Percentiles rank a stretch among this genome's conserved stretches.
Conservation (phyloP, 2,888 invertebrate species). For the Xylota sylvarum region DNA sequence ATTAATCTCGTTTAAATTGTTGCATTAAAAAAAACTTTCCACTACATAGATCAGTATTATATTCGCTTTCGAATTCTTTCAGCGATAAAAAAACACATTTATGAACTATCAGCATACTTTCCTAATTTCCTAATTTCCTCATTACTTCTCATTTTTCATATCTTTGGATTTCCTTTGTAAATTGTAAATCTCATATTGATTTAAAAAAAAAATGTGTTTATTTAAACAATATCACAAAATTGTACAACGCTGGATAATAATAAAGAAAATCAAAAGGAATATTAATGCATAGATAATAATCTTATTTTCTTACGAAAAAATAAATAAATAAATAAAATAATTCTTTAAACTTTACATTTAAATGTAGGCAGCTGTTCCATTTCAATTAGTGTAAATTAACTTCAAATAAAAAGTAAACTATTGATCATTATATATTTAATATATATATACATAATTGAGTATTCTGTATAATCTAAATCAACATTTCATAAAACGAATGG, state of each 20-base stretch:
- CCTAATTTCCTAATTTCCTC: too few relatives aligned
- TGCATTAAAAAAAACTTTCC: too few relatives aligned
- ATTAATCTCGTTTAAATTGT: too few relatives aligned
- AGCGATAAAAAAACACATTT: too few relatives aligned
- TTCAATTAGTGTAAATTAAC: slow-evolving; percentile 9
- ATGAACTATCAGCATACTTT: too few relatives aligned
- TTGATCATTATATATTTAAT: neutral
- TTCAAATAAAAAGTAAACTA: neutral
- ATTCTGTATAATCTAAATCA: neutral
- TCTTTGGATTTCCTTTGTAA: too few relatives aligned
- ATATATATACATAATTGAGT: neutral
- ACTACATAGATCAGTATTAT: too few relatives aligned
- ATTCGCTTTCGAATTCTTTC: too few relatives aligned
- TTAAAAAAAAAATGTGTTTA: too few relatives aligned
- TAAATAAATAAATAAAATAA: slow-evolving; percentile 4
- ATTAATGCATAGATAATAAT: slow-evolving; percentile 22
- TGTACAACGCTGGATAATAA: slow-evolving; percentile 55
- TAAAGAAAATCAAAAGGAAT: slow-evolving; percentile 22
- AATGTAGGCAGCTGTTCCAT: slow-evolving; percentile 41
- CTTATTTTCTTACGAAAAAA: slow-evolving; percentile 43
- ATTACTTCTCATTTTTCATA: too few relatives aligned
- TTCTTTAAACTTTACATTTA: slow-evolving; percentile 21
- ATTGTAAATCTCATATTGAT: too few relatives aligned
- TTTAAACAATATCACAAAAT: slow-evolving; percentile 19
- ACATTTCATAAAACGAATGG: neutral